Base-by-base conservation (phyloP, 1,140 invertebrate species). In the Heliothis subflexa region DNA sequence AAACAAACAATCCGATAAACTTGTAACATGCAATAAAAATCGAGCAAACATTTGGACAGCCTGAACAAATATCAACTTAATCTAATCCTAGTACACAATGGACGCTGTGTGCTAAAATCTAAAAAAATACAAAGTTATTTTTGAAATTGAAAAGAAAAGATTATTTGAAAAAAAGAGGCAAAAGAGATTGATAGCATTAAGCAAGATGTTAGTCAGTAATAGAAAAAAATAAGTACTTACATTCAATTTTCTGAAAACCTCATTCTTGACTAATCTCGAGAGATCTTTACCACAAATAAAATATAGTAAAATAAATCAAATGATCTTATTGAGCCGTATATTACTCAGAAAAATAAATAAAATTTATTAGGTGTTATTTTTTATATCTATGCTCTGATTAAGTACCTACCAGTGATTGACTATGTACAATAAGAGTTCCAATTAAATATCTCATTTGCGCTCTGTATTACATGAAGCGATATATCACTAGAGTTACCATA, bases 61-160 rank as follows among this genome's bases (percentile, higher is more conserved):
- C 79, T 81, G 78, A 79, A 81, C 47, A 81, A 81, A 83, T 78
- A 83, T 83, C 64, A 64, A 72, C 76, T 80, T 79, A 80, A 83
- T 83, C 75, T 77, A 68, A 52, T 73, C n/a, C 16, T 45, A 11
- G 50, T 4, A 70, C 52, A 82, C 21, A 80, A 76, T 66, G 40
- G 18, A 0, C 14, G 9, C 18, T 64, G 33, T 62, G 13, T 55
- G 54, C 18, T 55, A 55, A 55, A 40, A 11, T 40, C 16, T 25
- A 25, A 50, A 25, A 49, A n/a, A 72, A 21, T 52, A 1, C 13
- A 52, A 3, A 50, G 47, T 75, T 14, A 21, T 13, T 72, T 50
- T 71, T 1, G n/a, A 33, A n/a, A 5, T 16, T n/a, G 5, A 61
- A 33, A 13, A 33, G 16, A 57, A 25, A 57, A 10, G 11, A 21